Evolutionary conservation across 2,113 vertebrate genomes (phyloP).

Genomic region (Muntiacus reevesi): DNA sequence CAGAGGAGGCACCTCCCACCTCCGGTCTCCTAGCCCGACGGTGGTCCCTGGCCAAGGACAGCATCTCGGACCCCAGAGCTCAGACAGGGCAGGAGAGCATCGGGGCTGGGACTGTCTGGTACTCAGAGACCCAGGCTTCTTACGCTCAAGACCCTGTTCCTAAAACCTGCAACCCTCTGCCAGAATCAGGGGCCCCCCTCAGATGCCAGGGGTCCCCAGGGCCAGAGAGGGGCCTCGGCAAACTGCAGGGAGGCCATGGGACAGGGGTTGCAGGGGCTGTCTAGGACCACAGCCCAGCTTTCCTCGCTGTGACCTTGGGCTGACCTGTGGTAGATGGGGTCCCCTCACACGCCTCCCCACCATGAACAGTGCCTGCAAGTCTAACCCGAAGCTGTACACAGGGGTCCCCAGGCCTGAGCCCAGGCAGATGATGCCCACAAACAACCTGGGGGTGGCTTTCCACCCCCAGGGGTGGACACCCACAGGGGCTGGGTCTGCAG

Average conservation of each 20-base stretch:
- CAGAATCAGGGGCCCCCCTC: neutral
- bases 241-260: neutral
- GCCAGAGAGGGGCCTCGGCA: neutral
- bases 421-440: neutral
- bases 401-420: neutral
- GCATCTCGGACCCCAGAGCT: neutral
- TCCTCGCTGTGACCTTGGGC: neutral
- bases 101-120: neutral
- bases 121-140: neutral
- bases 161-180: neutral
- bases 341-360: too few species aligned
- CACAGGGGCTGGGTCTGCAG: neutral
- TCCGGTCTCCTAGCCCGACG: accelerated
- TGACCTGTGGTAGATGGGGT: neutral
- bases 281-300: neutral
- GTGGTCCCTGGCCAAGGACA: neutral
- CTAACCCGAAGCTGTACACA: neutral
- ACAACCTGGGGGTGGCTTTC: neutral
- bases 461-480: accelerated
- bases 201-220: neutral
- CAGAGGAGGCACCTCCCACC: neutral
- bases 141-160: neutral
- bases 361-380: neutral
- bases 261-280: accelerated
- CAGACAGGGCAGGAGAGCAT: neutral